phyloP scores from a whole-genome alignment of 2,888 invertebrate genomes.

The Gortyna flavago region DNA sequence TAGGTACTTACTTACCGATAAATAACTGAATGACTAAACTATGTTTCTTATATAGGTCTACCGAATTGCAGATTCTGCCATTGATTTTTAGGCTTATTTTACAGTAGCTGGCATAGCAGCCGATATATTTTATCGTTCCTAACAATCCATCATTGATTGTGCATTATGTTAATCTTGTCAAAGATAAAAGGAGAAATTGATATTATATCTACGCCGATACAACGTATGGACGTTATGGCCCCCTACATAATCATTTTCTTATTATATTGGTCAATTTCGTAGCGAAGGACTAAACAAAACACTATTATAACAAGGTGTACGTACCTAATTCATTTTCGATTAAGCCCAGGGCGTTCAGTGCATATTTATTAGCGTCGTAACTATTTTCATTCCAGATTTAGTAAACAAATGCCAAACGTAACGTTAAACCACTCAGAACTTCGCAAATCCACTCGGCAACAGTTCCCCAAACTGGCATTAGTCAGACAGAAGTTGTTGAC shows the following conservation, averaged over 20 bases:
- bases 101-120: conserved; percentile 30
- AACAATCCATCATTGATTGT: conserved; percentile 40
- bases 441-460: background rate
- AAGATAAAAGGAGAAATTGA: conserved; percentile 26
- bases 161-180: conserved; percentile 37
- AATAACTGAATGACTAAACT: background rate
- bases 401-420: background rate
- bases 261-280: background rate
- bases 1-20: conserved; percentile 8
- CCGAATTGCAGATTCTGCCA: background rate
- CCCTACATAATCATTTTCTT: conserved; percentile 8
- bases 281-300: background rate
- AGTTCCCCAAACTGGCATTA: conserved; percentile 29
- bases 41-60: background rate
- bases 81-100: conserved; percentile 3
- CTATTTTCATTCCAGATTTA: background rate
- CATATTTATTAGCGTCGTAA: background rate
- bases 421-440: conserved; percentile 5
- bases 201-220: conserved; percentile 12
- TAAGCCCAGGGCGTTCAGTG: background rate
- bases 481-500: conserved; percentile 30
- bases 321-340: background rate
- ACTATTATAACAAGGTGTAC: background rate
- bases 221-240: background rate
- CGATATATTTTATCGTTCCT: conserved; percentile 44